Conservation (phyloP, 2,113 vertebrate species). For the Bucco capensis region DNA sequence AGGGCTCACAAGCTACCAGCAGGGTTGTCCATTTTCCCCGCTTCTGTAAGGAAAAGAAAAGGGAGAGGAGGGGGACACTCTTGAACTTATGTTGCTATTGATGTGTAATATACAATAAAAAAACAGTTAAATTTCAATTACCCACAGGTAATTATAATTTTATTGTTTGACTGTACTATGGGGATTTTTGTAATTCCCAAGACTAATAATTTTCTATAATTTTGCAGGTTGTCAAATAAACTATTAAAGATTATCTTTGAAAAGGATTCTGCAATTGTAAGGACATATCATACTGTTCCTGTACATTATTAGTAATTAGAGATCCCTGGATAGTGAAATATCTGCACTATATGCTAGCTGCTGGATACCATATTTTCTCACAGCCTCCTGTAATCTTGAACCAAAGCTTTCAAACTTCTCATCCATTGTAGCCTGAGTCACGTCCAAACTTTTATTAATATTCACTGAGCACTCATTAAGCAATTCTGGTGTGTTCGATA, state of each 20-base stretch:
- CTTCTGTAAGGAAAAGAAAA: constrained; percentile 68
- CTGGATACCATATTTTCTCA: constrained; percentile 69
- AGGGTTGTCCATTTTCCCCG: constrained; percentile 75
- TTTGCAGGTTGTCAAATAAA: constrained; percentile 87
- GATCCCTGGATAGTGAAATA: constrained; percentile 79
- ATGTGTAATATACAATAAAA: constrained; percentile 84
- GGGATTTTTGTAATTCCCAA: constrained; percentile 84
- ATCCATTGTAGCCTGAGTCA: constrained; percentile 53
- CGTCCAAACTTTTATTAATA: constrained; percentile 72
- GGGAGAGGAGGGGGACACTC: constrained; percentile 57
- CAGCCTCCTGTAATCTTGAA: constrained; percentile 70
- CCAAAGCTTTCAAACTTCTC: constrained; percentile 72
- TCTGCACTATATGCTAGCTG: constrained; percentile 68
- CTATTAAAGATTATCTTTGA: constrained; percentile 86
- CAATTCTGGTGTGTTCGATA: constrained; percentile 21
- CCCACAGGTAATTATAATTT: constrained; percentile 85
- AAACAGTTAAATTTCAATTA: constrained; percentile 87
- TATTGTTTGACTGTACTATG: constrained; percentile 80
- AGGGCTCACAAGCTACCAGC: constrained; percentile 74
- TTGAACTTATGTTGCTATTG: constrained; percentile 83
- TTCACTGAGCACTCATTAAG: constrained; percentile 63
- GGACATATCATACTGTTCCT: constrained; percentile 81
- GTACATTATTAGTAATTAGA: constrained; percentile 82
- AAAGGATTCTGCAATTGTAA: constrained; percentile 81
- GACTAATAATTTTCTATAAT: constrained; percentile 86